Evolutionary conservation across 2,888 invertebrate species (phyloP).

Genomic region (Spatulosminthurus flaviceps): DNA sequence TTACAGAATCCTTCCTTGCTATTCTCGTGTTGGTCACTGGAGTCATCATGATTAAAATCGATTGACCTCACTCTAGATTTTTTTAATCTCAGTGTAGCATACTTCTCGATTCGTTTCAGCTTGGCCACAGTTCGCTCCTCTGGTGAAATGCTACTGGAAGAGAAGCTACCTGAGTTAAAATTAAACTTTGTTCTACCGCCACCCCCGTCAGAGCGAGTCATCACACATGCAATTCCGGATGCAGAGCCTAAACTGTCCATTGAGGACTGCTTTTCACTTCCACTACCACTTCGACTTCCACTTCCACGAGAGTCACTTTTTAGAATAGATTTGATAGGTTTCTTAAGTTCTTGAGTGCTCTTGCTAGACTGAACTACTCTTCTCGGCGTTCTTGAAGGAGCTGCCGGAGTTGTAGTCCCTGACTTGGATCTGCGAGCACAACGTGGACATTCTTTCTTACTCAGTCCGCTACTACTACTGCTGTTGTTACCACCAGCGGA

Average conservation of each 20-base stretch:
- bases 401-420: constrained; percentile 55
- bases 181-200: constrained; percentile 55
- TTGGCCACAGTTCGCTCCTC: constrained; percentile 57
- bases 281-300: constrained; percentile 58
- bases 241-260: constrained; percentile 62
- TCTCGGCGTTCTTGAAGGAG: constrained; percentile 51
- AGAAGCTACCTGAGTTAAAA: constrained; percentile 48
- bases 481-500: neutral
- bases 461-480: constrained; percentile 27
- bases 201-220: constrained; percentile 60
- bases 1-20: constrained; percentile 28
- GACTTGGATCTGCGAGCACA: constrained; percentile 61
- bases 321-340: constrained; percentile 62
- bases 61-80: constrained; percentile 53
- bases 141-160: constrained; percentile 39
- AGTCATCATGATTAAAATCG: constrained; percentile 49
- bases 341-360: constrained; percentile 57
- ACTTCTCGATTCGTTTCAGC: constrained; percentile 61
- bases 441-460: constrained; percentile 58
- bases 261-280: constrained; percentile 61
- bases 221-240: constrained; percentile 48
- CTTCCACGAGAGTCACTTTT: constrained; percentile 59
- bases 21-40: constrained; percentile 9
- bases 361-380: constrained; percentile 58
- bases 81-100: constrained; percentile 60